Conservation (phyloP, 2,888 invertebrate species). For the Xiphydria camelus region DNA sequence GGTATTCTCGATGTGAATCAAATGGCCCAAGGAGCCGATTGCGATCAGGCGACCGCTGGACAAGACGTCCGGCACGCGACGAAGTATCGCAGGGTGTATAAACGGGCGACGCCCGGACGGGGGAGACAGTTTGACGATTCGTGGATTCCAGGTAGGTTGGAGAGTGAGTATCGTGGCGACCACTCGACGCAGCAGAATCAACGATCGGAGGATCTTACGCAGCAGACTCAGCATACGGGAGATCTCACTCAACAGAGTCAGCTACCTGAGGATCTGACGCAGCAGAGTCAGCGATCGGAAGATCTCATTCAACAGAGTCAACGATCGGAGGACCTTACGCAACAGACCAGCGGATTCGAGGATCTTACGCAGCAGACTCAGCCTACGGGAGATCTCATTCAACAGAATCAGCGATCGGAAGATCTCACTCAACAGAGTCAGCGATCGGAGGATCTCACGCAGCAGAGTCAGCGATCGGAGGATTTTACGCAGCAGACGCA, state of each 20-base stretch:
- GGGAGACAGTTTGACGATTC: conserved; percentile 29
- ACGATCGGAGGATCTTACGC: conserved; percentile 13
- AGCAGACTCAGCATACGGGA: conserved; percentile 22
- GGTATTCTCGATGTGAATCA: conserved; percentile 22
- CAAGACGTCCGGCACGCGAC: conserved; percentile 17
- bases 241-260: conserved; percentile 24
- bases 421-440: conserved; percentile 2
- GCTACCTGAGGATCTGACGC: conserved; percentile 25
- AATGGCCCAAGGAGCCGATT: conserved; percentile 25
- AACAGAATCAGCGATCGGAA: conserved; percentile 14
- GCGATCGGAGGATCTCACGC: conserved; percentile 1
- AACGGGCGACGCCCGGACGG: no score
- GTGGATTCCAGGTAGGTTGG: not conserved
- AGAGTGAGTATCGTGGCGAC: conserved; percentile 7
- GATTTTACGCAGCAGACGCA: not conserved
- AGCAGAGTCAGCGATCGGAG: conserved; percentile 2
- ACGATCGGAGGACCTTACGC: conserved; percentile 21
- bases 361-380: conserved; percentile 22
- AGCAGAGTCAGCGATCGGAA: conserved; percentile 40
- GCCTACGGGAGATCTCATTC: conserved; percentile 7
- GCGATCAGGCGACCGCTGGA: conserved; percentile 18
- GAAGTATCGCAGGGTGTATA: conserved; percentile 24
- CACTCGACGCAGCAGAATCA: conserved; percentile 16
- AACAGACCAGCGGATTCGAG: conserved; percentile 19
- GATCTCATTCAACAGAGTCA: conserved; percentile 26